Base-by-base conservation (phyloP, 2,888 invertebrate species). In the Villa cingulata region DNA sequence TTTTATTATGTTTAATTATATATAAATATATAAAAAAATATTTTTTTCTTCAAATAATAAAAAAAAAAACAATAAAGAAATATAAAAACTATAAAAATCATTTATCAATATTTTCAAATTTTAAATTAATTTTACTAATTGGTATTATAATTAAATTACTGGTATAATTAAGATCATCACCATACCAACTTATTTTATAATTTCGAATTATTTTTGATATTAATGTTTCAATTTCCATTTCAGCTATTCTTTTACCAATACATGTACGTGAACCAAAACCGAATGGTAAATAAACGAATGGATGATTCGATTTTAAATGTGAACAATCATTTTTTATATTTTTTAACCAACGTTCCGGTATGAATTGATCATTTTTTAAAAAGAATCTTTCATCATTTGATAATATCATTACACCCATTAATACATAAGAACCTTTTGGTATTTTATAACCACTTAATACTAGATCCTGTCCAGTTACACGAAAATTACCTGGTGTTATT, bases 341-440 rank as follows among this genome's bases (percentile, higher is more conserved):
- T 0, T 47, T 16, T 10, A 74, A 54, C 88, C 88, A 90, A 40
- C 90, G 70, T 60, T 88, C 86, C 0, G 89, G 88, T 39, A 80
- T 62, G 59, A 77, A 89, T 48, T 78, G 72, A 0, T 70, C 58
- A 7, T 82, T 70, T n/a, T 72, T 68, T 0, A 76, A 71, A 57
- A 80, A 86, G 54, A 83, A 76, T 46, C 76, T 66, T 15, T 81
- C 80, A 58, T 74, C 73, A 54, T 76, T 70, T 14, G 62, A 57
- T 12, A 65, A 75, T 16, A 77, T 74, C 58, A 80, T 77, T 54
- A 84, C 81, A 50, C 82, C 83, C 60, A 87, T 80, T 39, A 87
- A 72, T 0, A 87, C 77, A 60, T 84, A 81, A 0, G 83, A 77
- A 45, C 73, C 73, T 61, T 75, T 73, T 0, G 82, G 81, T 57